Base-by-base conservation (phyloP, 2,888 invertebrate genomes). In the Endomychus coccineus region DNA sequence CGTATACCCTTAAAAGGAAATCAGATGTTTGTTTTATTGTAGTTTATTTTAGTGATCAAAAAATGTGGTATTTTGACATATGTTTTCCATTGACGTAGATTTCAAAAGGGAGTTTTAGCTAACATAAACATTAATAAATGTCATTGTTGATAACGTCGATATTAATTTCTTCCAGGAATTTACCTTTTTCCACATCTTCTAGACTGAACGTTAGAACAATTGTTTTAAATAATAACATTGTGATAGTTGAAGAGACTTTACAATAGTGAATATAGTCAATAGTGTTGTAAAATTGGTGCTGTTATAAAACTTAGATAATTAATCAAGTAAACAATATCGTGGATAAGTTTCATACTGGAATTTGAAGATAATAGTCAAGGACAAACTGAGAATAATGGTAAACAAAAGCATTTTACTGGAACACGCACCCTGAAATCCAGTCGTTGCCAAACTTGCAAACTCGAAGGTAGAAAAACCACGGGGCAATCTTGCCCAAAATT, bases 401-500 rank as follows among this genome's bases (percentile, higher is more conserved):
- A 42, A 33, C 38, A 39, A n/a, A 47, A 42, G 31, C 50, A 45
- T 34, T 32, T 43, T 29, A 44, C 48, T 42, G 49, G 47, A 40
- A 43, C 45, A 32, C 44, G 48, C 37, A 34, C 53, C 45, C 44
- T 60, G 47, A 61, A 54, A 39, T 52, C 52, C 23, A 49, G 49
- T 32, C 50, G 56, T 39, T 60, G 59, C 51, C 52, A 51, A 40
- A 56, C 58, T 43, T 62, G 61, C 43, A 53, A 62, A 52, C 57
- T 56, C n/a, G 52, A 54, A 44, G 57, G 55, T 42, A 51, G 50
- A 48, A 58, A 55, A 64, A 64, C 51, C 51, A 66, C 66, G 66
- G 66, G 66, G 64, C 66, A 66, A 43, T 54, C 64, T 43, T 66
- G 66, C 61, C 66, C 66, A 38, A 65, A 64, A 54, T 65, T 66